These are phyloP conservation scores for Drosophila nr. fundita DNA, from an alignment of 2,888 invertebrate species.

Conservation along the genomic window DNA sequence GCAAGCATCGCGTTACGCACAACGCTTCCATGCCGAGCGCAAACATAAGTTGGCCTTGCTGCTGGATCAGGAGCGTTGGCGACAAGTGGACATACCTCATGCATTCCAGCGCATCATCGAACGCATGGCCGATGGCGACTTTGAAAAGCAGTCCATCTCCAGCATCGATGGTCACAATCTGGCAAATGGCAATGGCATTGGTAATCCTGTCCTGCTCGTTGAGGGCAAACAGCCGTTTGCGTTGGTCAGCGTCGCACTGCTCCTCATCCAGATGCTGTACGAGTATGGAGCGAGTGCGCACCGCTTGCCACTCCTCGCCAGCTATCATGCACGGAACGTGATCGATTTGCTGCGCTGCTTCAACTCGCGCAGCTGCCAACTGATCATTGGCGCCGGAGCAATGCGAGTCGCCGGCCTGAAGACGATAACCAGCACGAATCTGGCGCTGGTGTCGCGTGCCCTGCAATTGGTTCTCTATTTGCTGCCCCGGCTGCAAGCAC, in stretches of 20 bases:
- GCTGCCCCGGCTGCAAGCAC: constrained; percentile 89
- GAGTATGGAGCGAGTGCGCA: constrained; percentile 95
- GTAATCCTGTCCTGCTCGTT: constrained; percentile 87
- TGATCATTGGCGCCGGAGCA: constrained; percentile 98
- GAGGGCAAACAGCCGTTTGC: constrained; percentile 90
- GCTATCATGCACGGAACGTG: constrained; percentile 92
- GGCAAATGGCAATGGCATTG: constrained; percentile 52
- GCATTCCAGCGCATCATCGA: constrained; percentile 95
- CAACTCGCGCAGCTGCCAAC: constrained; percentile 95
- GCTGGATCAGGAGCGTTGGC: constrained; percentile 97
- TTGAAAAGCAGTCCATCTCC: constrained; percentile 55
- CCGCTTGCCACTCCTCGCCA: constrained; percentile 91
- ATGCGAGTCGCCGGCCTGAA: constrained; percentile 96
- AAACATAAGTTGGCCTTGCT: constrained; percentile 93
- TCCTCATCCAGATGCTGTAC: constrained; percentile 94
- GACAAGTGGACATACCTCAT: constrained; percentile 94
- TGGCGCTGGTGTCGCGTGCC: constrained; percentile 94
- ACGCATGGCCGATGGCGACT: constrained; percentile 87
- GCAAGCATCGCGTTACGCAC: constrained; percentile 95
- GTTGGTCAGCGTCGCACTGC: constrained; percentile 92
- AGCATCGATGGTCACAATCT: background rate
- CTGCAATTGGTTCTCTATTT: constrained; percentile 93
- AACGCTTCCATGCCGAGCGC: constrained; percentile 94
- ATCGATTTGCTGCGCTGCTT: constrained; percentile 95
- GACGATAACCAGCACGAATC: constrained; percentile 97